Percentiles rank a stretch among this genome's conserved stretches.
Conservation (phyloP, 2,888 invertebrate species). For the Hyles lineata region DNA sequence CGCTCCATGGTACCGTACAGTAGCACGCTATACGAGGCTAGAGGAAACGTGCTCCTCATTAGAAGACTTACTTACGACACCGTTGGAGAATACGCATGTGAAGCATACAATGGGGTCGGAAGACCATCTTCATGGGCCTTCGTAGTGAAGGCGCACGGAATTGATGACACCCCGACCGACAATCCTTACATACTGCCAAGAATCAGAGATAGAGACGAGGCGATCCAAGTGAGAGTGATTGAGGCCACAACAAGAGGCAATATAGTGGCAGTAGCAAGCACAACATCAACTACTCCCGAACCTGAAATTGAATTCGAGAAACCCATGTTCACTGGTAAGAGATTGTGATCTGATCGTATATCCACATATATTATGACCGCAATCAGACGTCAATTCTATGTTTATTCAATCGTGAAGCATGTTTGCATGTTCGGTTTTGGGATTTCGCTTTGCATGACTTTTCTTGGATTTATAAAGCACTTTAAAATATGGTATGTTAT, state of each 20-base stretch:
- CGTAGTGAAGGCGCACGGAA: slow-evolving; percentile 89
- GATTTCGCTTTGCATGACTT: slow-evolving; percentile 31
- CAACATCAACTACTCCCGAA: slow-evolving; percentile 30
- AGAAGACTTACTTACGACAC: slow-evolving; percentile 88
- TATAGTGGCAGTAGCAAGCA: slow-evolving; percentile 42
- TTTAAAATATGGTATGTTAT: not conserved
- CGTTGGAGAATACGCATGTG: slow-evolving; percentile 94
- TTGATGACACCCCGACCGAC: slow-evolving; percentile 80
- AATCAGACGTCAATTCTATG: not conserved
- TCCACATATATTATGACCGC: not conserved
- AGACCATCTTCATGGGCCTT: slow-evolving; percentile 91
- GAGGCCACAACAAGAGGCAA: slow-evolving; percentile 44
- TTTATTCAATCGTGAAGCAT: not conserved
- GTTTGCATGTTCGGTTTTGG: slow-evolving; percentile 28
- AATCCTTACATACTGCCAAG: slow-evolving; percentile 54
- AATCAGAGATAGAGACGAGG: slow-evolving; percentile 30
- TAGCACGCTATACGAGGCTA: slow-evolving; percentile 88
- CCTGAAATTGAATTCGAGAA: slow-evolving; percentile 40
- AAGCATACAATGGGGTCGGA: slow-evolving; percentile 93
- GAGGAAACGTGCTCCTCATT: slow-evolving; percentile 91
- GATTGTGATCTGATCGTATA: slow-evolving; percentile 22
- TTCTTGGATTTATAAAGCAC: slow-evolving; percentile 5
- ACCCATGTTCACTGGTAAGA: slow-evolving; percentile 71
- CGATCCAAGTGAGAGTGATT: slow-evolving; percentile 26
- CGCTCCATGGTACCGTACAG: slow-evolving; percentile 89